phyloP scores from a whole-genome alignment of 2,113 vertebrate genomes.

The Pantherophis guttatus region DNA sequence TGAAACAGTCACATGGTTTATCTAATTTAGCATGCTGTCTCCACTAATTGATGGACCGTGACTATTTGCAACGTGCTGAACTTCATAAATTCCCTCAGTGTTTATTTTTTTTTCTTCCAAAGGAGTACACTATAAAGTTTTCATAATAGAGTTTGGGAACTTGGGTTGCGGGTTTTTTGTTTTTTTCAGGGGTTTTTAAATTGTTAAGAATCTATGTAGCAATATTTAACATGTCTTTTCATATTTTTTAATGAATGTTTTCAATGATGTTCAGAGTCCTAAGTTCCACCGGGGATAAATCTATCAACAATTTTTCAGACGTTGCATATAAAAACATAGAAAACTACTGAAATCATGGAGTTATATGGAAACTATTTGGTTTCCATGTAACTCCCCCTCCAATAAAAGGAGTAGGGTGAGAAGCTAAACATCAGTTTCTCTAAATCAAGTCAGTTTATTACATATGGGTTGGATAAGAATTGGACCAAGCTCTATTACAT shows the following conservation, averaged over 20 bases:
- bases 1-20: not conserved
- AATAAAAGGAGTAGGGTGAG: not conserved
- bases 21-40: not conserved
- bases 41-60: not conserved
- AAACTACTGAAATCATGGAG: no score
- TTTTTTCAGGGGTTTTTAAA: not conserved
- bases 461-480: not conserved
- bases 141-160: constrained; percentile 34
- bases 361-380: not conserved
- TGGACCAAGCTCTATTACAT: not conserved
- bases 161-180: not conserved
- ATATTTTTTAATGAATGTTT: not conserved
- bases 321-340: not conserved
- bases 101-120: not conserved
- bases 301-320: not conserved
- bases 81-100: not conserved
- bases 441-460: no score
- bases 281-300: not conserved
- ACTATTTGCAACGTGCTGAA: not conserved
- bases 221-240: not conserved
- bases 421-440: not conserved
- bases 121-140: not conserved
- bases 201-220: constrained; percentile 33
- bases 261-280: not conserved
- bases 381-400: no score